Evolutionary conservation across 2,888 invertebrate genomes (phyloP).

Genomic region (Peribatodes rhomboidaria): DNA sequence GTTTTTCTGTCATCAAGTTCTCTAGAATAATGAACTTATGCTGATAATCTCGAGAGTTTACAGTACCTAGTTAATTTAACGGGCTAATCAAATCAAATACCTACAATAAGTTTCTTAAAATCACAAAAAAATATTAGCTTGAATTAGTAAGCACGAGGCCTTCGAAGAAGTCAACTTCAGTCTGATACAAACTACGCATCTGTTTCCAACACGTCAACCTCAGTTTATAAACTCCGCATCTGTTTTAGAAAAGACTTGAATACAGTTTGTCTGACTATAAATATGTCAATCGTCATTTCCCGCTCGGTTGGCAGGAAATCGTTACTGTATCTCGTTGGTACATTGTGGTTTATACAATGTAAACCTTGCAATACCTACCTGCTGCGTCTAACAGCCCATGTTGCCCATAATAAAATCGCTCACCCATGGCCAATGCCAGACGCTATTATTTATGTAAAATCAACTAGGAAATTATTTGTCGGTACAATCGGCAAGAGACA

Average conservation of each 20-base stretch:
- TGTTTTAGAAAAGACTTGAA: background rate
- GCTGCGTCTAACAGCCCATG: constrained; percentile 19
- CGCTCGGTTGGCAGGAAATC: constrained; percentile 14
- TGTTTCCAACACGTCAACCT: background rate
- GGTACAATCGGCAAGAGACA: background rate
- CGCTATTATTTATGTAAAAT: constrained; percentile 9
- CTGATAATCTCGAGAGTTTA: background rate
- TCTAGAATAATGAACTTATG: background rate
- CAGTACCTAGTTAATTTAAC: too few species aligned
- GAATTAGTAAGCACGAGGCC: too few species aligned
- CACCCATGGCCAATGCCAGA: constrained; percentile 26
- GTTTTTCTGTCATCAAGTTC: constrained; percentile 8
- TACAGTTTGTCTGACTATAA: background rate
- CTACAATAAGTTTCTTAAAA: too few species aligned
- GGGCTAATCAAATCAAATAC: too few species aligned
- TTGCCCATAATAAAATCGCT: constrained; percentile 21
- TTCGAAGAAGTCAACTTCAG: too few species aligned
- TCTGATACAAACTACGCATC: background rate
- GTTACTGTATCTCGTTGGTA: background rate
- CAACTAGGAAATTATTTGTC: constrained; percentile 4
- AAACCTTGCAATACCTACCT: constrained; percentile 19
- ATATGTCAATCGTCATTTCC: constrained; percentile 10
- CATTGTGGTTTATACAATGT: constrained; percentile 19
- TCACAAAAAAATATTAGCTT: too few species aligned
- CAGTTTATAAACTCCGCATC: background rate